Conservation (phyloP, 2,797 vertebrate species). For the Catostomus latipinnis region DNA sequence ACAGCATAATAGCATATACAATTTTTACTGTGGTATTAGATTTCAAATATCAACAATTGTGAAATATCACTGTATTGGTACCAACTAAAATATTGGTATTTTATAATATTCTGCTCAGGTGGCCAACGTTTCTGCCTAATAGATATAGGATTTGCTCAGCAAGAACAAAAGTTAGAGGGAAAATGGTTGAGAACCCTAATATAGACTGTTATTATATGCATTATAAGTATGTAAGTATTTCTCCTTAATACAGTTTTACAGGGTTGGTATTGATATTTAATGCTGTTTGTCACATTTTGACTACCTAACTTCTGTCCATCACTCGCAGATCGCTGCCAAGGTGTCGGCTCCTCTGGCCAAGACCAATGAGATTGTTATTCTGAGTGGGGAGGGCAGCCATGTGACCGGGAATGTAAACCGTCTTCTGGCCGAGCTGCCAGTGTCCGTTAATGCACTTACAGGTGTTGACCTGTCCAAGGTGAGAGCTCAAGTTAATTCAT, state of each 20-base stretch:
- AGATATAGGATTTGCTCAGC: too few species aligned
- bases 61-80: too few species aligned
- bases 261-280: not conserved
- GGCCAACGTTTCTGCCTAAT: too few species aligned
- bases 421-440: conserved; percentile 83
- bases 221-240: not conserved
- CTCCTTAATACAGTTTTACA: not conserved
- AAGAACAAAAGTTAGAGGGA: too few species aligned
- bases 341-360: conserved; percentile 86
- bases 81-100: too few species aligned
- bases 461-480: conserved; percentile 87
- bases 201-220: too few species aligned
- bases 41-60: too few species aligned
- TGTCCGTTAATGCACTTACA: conserved; percentile 84
- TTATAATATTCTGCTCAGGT: too few species aligned
- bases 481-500: conserved; percentile 20
- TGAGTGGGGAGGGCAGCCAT: conserved; percentile 80
- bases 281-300: not conserved
- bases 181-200: too few species aligned
- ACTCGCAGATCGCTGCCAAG: conserved; percentile 85
- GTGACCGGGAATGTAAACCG: conserved; percentile 79
- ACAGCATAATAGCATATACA: too few species aligned
- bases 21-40: too few species aligned
- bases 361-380: conserved; percentile 85
- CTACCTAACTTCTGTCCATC: not conserved